Evolutionary conservation across 2,888 invertebrate species (phyloP).

Genomic region (Leptura quadrifasciata): DNA sequence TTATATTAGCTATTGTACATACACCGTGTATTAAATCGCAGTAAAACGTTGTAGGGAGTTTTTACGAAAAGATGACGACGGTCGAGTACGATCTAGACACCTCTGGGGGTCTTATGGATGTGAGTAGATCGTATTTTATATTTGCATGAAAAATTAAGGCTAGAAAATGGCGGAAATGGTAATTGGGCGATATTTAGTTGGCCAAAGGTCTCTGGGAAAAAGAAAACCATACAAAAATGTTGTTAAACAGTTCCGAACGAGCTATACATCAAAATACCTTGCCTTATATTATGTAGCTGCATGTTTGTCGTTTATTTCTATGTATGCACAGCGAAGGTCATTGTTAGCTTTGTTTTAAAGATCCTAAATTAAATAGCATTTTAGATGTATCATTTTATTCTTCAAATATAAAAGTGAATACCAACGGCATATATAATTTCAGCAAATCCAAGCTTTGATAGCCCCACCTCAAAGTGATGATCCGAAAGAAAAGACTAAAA

Average conservation of each 20-base stretch:
- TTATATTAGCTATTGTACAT: constrained; percentile 1
- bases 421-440: constrained; percentile 50
- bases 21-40: constrained; percentile 51
- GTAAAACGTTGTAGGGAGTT: constrained; percentile 43
- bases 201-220: constrained; percentile 36
- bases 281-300: not conserved
- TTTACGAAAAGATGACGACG: constrained; percentile 75
- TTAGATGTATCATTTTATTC: not conserved
- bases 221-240: not conserved
- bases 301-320: not conserved
- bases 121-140: constrained; percentile 74
- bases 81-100: constrained; percentile 86
- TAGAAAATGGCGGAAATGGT: constrained; percentile 62
- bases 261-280: not conserved
- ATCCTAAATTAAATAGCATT: not conserved
- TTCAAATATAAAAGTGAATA: not conserved
- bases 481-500: constrained; percentile 76
- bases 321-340: constrained; percentile 18
- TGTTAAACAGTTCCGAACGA: not conserved
- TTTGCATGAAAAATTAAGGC: constrained; percentile 53
- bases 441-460: constrained; percentile 93
- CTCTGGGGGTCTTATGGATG: constrained; percentile 91
- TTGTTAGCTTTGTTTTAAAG: constrained; percentile 7
- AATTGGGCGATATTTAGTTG: constrained; percentile 39
- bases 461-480: constrained; percentile 91